A percentile compares a stretch with the other conserved stretches of the same genome.
phyloP scores from a whole-genome alignment of 1,140 invertebrate genomes.

The Chionoecetes opilio region DNA sequence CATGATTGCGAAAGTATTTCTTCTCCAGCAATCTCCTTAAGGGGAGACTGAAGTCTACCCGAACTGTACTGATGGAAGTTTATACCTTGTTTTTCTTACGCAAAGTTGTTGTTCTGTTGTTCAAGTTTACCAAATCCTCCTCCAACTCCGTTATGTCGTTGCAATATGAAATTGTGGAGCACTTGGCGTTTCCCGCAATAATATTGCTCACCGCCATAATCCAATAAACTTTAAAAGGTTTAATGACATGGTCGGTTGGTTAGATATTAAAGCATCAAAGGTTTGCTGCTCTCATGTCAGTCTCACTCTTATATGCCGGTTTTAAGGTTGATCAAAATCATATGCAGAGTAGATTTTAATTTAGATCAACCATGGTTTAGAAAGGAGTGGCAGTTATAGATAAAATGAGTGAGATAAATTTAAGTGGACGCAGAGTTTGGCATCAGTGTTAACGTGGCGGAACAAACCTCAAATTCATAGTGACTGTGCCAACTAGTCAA shows the following conservation, averaged over 20 bases:
- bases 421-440: too few species aligned
- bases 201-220: constrained; percentile 16
- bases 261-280: constrained; percentile 10
- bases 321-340: background rate
- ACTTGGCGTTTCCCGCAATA: background rate
- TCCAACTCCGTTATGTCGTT: background rate
- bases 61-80: constrained; percentile 7
- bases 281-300: background rate
- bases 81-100: background rate
- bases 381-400: too few species aligned
- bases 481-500: background rate
- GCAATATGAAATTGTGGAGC: background rate
- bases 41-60: background rate
- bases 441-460: background rate
- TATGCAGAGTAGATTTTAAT: background rate
- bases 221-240: constrained; percentile 11
- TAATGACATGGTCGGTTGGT: background rate
- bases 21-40: constrained; percentile 4
- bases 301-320: background rate
- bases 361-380: too few species aligned
- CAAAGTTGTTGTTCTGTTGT: background rate
- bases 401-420: too few species aligned
- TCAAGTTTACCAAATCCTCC: background rate
- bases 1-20: constrained; percentile 9
- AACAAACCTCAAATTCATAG: background rate